Conservation (phyloP, 2,797 vertebrate genomes). For the Prunella strophiata region DNA sequence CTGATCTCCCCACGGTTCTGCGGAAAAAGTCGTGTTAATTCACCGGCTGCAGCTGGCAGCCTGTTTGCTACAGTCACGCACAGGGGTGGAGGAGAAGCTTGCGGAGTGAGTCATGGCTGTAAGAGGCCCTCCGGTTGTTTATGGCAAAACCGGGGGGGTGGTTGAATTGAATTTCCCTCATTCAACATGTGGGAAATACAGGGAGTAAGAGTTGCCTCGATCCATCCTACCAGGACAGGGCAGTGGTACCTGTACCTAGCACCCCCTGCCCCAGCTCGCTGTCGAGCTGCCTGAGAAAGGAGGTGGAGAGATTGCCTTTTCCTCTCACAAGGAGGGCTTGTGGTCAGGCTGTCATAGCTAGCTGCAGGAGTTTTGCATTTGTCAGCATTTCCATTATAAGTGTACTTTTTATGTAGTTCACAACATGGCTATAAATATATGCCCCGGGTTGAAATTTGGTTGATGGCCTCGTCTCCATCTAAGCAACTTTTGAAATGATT, state of each 20-base stretch:
- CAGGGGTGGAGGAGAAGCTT: constrained; percentile 43
- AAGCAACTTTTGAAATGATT: background rate
- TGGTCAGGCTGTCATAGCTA: constrained; percentile 12
- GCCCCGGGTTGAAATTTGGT: background rate
- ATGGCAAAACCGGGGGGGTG: constrained; percentile 41
- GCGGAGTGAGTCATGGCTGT: constrained; percentile 56
- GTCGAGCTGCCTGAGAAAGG: background rate
- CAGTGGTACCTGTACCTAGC: background rate
- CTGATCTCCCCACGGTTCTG: background rate
- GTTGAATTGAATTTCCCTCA: background rate
- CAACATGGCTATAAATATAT: background rate
- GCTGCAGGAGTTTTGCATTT: background rate
- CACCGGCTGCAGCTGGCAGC: background rate
- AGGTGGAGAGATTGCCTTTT: background rate
- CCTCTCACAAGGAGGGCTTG: background rate
- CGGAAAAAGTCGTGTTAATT: background rate
- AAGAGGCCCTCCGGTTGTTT: constrained; percentile 69
- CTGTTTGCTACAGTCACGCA: background rate
- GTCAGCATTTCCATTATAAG: constrained; percentile 43
- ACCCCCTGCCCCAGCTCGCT: background rate
- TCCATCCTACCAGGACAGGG: background rate
- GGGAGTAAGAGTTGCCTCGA: constrained; percentile 10
- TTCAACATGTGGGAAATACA: constrained; percentile 40
- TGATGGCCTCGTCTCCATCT: background rate
- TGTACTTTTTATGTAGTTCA: constrained; percentile 3